These are phyloP conservation scores for Chitala chitala DNA, from an alignment of 2,113 vertebrate species.

Conservation along the genomic window DNA sequence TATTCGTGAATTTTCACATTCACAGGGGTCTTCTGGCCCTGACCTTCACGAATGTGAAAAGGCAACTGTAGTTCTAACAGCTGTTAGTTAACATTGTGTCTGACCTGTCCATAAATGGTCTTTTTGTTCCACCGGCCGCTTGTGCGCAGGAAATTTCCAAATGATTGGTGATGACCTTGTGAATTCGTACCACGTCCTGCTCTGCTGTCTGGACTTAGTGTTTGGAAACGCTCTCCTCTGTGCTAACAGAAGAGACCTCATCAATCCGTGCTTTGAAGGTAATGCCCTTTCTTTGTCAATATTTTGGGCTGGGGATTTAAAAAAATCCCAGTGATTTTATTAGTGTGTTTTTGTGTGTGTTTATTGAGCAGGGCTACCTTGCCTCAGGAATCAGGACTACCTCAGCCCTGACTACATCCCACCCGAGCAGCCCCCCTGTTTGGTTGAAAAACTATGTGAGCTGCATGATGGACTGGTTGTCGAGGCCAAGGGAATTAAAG, in stretches of 20 bases:
- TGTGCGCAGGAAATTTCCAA: conserved; percentile 83
- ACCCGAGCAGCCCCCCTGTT: conserved; percentile 68
- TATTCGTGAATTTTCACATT: too few relatives aligned
- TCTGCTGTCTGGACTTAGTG: conserved; percentile 94
- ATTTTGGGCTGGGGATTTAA: not conserved
- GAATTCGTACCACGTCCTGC: conserved; percentile 96
- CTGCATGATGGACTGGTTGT: conserved; percentile 87
- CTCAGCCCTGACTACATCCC: conserved; percentile 42
- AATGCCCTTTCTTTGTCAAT: not conserved
- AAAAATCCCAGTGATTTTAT: not conserved
- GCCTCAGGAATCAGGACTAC: conserved; percentile 40
- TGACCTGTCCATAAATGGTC: not conserved
- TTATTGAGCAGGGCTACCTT: conserved; percentile 64
- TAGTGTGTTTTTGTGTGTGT: not conserved
- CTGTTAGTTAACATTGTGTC: too few relatives aligned
- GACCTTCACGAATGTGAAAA: too few relatives aligned
- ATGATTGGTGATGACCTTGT: conserved; percentile 98
- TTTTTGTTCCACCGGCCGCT: not conserved
- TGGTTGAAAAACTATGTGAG: conserved; percentile 80
- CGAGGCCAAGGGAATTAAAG: conserved; percentile 95
- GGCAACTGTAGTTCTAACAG: too few relatives aligned
- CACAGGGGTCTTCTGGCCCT: too few relatives aligned
- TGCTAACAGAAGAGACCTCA: conserved; percentile 78
- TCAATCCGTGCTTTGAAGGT: conserved; percentile 90
- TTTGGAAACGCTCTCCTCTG: conserved; percentile 86